Evolutionary conservation across 2,888 invertebrate genomes (phyloP), one percentile per base, ranked within the genome.

Genomic region (Griposia aprilina): DNA sequence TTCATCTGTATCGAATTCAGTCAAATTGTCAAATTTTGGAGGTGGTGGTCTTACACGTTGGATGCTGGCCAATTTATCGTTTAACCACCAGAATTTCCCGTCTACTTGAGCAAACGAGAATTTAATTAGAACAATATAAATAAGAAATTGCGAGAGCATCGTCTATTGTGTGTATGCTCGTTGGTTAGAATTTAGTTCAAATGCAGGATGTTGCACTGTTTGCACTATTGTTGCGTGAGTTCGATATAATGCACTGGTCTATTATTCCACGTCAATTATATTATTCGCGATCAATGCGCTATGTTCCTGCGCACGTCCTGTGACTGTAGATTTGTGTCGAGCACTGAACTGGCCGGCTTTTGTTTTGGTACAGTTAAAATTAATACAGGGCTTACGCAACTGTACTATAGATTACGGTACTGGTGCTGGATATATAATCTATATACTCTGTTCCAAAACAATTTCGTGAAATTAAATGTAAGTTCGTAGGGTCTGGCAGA

Each of bases 41-140:
- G 89, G 87, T 2, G 92, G 87, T 2, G 94, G 91, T 71, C 89
- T 88, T 8, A 90, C 86, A 10, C 91, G 90, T 63, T 92, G 90
- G 15, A 93, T 81, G 65, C 91, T 89, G 23, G 93, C 88, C 48
- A 96, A 82, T 83, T 95, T 93, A 55, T 94, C 90, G 78, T 95
- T 93, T 26, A 96, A 81, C 96, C 96, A 96, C 96, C 96, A 95
- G 88, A 96, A 96, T 85, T 95, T 94, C 57, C 96, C 96, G 74
- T 94, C 93, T 41, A 95, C 77, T 91, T 97, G 96, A 60, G 93
- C 88, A 13, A 87, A 81, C 62, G 90, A 90, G 45, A 89, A 83
- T 88, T 92, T 92, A 8, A 91, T 80, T 41, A 91, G 65, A 74
- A 92, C 76, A 73, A 94, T 74, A 17, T 82, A 88, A 63, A 94